Conservation (phyloP, 1,140 invertebrate genomes). For the Scaptodrosophila lebanonensis region DNA sequence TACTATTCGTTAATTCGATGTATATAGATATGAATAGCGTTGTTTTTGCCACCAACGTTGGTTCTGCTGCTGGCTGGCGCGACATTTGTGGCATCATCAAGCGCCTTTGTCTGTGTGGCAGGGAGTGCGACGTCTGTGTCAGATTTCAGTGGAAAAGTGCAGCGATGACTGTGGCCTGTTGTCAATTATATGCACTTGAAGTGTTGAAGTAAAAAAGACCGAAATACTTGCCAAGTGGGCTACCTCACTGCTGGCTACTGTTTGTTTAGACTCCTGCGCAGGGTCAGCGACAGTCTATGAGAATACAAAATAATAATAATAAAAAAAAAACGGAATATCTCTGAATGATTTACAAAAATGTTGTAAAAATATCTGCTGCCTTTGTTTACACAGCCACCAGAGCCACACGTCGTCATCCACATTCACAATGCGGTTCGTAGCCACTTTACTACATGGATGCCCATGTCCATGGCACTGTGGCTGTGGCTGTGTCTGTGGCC, state of each 20-base stretch:
- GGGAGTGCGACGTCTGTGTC: constrained; percentile 42
- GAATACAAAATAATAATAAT: constrained; percentile 12
- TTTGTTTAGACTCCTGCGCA: constrained; percentile 69
- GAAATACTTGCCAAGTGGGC: too few species aligned
- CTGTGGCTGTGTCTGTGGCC: constrained; percentile 25
- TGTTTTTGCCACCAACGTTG: constrained; percentile 23
- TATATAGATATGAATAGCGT: too few species aligned
- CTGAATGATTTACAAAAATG: constrained; percentile 53
- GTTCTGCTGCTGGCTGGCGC: constrained; percentile 27
- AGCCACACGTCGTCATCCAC: not conserved
- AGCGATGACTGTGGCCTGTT: constrained; percentile 18
- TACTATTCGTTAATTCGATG: too few species aligned
- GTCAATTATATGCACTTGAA: constrained; percentile 2
- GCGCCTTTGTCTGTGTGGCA: too few species aligned
- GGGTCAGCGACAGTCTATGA: too few species aligned
- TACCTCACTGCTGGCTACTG: constrained; percentile 55
- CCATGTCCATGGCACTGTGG: too few species aligned
- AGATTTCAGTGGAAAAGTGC: constrained; percentile 53
- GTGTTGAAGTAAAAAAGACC: too few species aligned
- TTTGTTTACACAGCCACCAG: constrained; percentile 64
- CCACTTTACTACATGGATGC: too few species aligned
- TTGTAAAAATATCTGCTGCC: constrained; percentile 38
- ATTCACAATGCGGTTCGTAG: constrained; percentile 27
- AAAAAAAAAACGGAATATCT: constrained; percentile 13
- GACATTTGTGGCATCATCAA: constrained; percentile 55